Evolutionary conservation across 2,113 vertebrate species (phyloP).

Genomic region (Megatriorchis doriae): DNA sequence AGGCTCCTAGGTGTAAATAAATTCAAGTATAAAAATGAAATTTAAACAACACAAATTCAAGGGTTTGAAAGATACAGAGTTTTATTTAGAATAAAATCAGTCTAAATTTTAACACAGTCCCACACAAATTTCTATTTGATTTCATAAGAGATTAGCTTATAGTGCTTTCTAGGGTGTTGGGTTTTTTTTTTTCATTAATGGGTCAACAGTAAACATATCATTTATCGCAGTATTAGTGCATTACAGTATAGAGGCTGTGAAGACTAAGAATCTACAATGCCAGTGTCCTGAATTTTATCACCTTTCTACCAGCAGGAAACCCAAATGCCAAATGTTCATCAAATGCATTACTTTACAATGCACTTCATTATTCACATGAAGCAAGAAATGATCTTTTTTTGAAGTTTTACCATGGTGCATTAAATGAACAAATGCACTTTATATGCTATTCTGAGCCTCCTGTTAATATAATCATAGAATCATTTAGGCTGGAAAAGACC

Average conservation of each 20-base stretch:
- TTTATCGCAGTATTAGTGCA: background rate
- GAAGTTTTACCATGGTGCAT: background rate
- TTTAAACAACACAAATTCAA: background rate
- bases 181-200: background rate
- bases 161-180: background rate
- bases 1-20: background rate
- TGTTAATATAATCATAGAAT: background rate
- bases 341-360: background rate
- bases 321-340: constrained; percentile 14
- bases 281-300: background rate
- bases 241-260: background rate
- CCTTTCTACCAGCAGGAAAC: background rate
- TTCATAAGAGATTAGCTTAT: background rate
- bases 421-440: background rate
- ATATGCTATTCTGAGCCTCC: background rate
- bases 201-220: background rate
- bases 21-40: background rate
- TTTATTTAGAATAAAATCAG: background rate
- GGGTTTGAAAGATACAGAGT: background rate
- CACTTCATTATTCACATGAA: background rate
- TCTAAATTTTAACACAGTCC: background rate
- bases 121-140: background rate
- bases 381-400: background rate
- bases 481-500: background rate
- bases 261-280: background rate